These are phyloP conservation scores for Diaphora mendica DNA, from an alignment of 2,888 invertebrate genomes.

Conservation along the genomic window DNA sequence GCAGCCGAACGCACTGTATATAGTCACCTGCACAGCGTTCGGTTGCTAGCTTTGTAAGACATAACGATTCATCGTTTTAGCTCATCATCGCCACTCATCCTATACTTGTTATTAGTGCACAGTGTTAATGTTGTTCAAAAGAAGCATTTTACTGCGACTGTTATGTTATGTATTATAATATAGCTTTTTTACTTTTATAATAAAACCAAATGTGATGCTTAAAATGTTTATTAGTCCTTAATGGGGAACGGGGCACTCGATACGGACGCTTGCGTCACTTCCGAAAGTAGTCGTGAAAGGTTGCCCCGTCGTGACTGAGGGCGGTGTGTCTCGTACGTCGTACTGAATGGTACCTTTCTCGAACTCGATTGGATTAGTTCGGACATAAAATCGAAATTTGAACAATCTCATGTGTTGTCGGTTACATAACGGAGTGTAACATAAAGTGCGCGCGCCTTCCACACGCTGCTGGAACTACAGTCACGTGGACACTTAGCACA, in stretches of 20 bases:
- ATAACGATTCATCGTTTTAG: conserved; percentile 59
- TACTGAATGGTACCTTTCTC: conserved; percentile 69
- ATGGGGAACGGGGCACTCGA: conserved; percentile 54
- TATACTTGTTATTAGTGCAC: conserved; percentile 84
- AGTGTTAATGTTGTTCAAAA: conserved; percentile 80
- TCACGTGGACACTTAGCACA: conserved; percentile 13
- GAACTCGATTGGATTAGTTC: conserved; percentile 63
- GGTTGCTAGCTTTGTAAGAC: conserved; percentile 56
- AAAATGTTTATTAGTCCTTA: conserved; percentile 66
- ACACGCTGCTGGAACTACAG: conserved; percentile 3
- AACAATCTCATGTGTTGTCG: conserved; percentile 60
- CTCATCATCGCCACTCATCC: conserved; percentile 72
- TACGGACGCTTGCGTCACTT: conserved; percentile 67
- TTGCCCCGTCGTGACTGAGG: conserved; percentile 65
- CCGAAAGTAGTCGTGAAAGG: conserved; percentile 83
- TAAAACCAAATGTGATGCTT: conserved; percentile 79
- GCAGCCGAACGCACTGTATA: conserved; percentile 73
- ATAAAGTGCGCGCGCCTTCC: conserved; percentile 3
- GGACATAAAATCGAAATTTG: conserved; percentile 66
- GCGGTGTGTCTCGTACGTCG: conserved; percentile 50
- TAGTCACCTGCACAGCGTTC: conserved; percentile 73
- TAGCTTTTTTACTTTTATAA: conserved; percentile 83
- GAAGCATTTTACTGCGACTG: conserved; percentile 81
- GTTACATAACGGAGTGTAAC: conserved; percentile 61
- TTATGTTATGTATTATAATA: conserved; percentile 82